Base-by-base conservation (phyloP, 1,140 invertebrate species). In the Conus betulinus region DNA sequence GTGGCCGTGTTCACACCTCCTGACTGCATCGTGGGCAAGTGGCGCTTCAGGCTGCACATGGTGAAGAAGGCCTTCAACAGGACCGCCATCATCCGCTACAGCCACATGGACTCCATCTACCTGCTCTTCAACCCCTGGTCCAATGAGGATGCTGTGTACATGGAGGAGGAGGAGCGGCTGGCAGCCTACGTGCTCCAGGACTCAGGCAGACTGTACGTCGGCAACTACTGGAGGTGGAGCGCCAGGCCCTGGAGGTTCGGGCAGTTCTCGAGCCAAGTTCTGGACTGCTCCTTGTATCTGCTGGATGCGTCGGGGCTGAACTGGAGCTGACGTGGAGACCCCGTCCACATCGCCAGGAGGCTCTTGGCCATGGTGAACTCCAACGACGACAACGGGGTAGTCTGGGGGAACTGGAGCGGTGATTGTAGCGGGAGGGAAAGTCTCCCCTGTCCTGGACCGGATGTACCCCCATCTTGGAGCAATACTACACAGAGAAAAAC, bases 71-170 rank as follows among this genome's bases (percentile, higher is more conserved):
- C 96, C 71, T 91, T 94, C 53, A 91, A 91, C 25, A 90, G 85
- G 23, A 84, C 67, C 5, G 60, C 91, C 25, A 96, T 97, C 27
- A 93, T 97, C 90, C 96, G 96, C 89, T 98, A 97, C 94, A 96
- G 96, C 2, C 96, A 97, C 92, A 96, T 96, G 11, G 88, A 96
- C 96, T 85, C 96, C 39, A 95, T 98, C 27, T n/a, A n/a, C n/a
- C n/a, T n/a, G n/a, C 95, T 98, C 6, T 98, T 98, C 92, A 99
- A 99, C 96, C 97, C 98, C 11, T 99, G 97, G 97, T 96, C 96
- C 90, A 96, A 97, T 95, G 95, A 95, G 82, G 95, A 95, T 88
- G 60, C 89, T 11, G 95, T 95, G n/a, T 97, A 96, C 92, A 89
- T 97, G 95, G 94, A 95, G 7, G 96, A 97, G 76, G 97, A 97